Evolutionary conservation across 2,113 vertebrate species (phyloP).

Genomic region (Phalacrocorax carbo): DNA sequence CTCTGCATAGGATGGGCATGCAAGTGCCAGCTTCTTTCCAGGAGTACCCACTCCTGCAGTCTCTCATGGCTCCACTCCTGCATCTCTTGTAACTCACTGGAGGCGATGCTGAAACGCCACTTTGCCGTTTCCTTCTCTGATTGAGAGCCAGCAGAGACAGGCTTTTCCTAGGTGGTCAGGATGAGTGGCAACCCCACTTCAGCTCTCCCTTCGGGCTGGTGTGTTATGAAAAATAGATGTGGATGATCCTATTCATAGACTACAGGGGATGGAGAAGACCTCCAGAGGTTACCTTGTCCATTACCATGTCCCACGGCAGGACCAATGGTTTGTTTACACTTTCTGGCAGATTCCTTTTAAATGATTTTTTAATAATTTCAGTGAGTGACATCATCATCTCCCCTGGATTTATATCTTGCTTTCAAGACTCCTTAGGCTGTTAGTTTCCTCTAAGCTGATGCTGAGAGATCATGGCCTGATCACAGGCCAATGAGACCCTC

Average conservation of each 20-base stretch:
- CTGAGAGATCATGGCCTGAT: too few species aligned
- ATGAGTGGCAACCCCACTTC: neutral
- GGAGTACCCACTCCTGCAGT: neutral
- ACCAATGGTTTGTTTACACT: neutral
- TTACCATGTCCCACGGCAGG: neutral
- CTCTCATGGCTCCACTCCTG: neutral
- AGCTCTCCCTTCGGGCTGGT: neutral
- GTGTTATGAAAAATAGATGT: neutral
- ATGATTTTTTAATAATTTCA: neutral
- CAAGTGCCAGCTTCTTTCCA: neutral
- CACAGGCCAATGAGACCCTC: neutral
- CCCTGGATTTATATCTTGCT: neutral
- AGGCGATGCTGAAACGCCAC: neutral
- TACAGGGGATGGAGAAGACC: neutral
- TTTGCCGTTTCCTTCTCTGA: neutral
- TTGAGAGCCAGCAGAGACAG: neutral
- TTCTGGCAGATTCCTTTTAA: neutral
- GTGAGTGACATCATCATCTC: neutral
- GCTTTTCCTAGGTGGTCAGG: neutral
- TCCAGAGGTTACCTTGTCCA: neutral
- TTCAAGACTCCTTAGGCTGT: neutral
- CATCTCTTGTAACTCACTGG: accelerated
- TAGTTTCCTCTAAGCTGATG: neutral
- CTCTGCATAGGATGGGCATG: neutral
- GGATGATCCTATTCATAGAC: neutral